Evolutionary conservation across 1,140 invertebrate species (phyloP).

Genomic region (Euura saliciscinereae): DNA sequence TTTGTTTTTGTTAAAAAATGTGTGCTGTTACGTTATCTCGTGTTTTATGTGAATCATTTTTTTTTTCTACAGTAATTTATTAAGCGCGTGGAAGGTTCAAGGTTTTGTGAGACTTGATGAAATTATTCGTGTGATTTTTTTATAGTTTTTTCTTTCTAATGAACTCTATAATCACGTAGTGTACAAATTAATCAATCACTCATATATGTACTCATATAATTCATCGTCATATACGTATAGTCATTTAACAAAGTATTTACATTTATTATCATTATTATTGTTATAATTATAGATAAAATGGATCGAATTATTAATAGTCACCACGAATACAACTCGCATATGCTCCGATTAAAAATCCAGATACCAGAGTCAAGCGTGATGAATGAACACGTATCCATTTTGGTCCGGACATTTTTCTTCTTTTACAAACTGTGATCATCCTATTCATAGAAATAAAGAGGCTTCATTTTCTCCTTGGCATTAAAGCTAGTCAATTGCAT

Average conservation of each 20-base stretch:
- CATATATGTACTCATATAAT: neutral
- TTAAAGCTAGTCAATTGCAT: no score
- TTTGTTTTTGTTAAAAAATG: neutral
- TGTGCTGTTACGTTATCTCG: neutral
- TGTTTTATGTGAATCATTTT: neutral
- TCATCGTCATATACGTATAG: neutral
- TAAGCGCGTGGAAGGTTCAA: neutral
- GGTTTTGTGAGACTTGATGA: neutral
- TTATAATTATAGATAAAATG: neutral
- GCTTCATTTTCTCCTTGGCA: no score
- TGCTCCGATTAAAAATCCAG: neutral
- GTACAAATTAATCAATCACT: neutral
- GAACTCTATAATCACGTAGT: neutral
- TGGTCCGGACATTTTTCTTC: no score
- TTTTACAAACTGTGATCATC: no score
- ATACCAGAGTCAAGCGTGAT: neutral
- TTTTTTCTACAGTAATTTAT: neutral
- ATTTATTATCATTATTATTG: neutral
- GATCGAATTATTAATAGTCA: neutral
- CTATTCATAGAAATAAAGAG: no score
- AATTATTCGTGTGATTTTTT: slow-evolving; percentile 1
- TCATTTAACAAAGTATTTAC: neutral
- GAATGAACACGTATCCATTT: no score
- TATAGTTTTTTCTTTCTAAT: neutral
- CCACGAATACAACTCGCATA: neutral